phyloP scores from a whole-genome alignment of 92 coral and sea anemone species.

The Phenganax marumi region DNA sequence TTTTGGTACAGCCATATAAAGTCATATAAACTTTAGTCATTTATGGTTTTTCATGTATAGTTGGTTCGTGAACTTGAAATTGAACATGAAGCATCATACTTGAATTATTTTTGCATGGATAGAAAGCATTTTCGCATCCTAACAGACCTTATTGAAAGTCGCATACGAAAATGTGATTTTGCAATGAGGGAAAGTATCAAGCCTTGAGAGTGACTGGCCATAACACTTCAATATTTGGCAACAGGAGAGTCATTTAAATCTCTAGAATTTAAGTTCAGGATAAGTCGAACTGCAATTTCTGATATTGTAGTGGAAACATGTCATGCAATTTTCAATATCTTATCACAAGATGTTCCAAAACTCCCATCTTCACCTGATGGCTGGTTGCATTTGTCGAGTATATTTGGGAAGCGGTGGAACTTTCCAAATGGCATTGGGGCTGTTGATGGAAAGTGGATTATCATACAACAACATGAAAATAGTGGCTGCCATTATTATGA shows the following conservation, averaged over 20 bases:
- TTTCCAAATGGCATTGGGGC: slow-evolving; percentile 58
- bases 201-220: slow-evolving; percentile 46
- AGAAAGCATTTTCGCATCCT: slow-evolving; percentile 2
- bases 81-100: background rate
- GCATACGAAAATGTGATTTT: slow-evolving; percentile 22
- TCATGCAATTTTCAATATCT: slow-evolving; percentile 13
- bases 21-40: background rate
- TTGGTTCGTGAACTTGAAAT: slow-evolving; percentile 5
- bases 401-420: slow-evolving; percentile 49
- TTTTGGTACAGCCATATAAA: background rate
- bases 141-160: background rate
- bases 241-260: slow-evolving; percentile 49
- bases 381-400: slow-evolving; percentile 17
- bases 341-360: slow-evolving; percentile 15
- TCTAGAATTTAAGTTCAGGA: slow-evolving; percentile 30
- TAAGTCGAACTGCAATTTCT: slow-evolving; percentile 23
- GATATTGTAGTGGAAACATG: slow-evolving; percentile 31
- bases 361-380: slow-evolving; percentile 20
- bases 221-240: slow-evolving; percentile 46
- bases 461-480: slow-evolving; percentile 50
- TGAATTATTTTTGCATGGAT: slow-evolving; percentile 12
- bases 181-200: slow-evolving; percentile 24
- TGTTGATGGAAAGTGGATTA: slow-evolving; percentile 57
- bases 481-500: slow-evolving; percentile 57
- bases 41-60: background rate